Evolutionary conservation across 2,797 vertebrate species (phyloP).

Genomic region (Anguilla megastoma): DNA sequence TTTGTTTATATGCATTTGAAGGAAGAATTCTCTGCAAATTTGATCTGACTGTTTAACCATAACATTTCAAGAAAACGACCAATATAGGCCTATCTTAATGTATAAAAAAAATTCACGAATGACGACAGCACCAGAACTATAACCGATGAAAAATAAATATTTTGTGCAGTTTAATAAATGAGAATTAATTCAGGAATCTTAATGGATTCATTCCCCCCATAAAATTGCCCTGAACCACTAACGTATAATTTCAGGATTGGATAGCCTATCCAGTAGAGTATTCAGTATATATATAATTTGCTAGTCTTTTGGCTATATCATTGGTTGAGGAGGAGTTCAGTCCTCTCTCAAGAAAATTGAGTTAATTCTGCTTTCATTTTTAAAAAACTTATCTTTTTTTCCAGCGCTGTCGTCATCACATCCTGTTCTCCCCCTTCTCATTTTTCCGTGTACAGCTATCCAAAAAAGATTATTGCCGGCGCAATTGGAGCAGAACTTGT

Average conservation of each 20-base stretch:
- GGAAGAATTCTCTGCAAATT: neutral
- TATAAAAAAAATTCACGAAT: neutral
- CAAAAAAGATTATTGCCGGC: slow-evolving; percentile 55
- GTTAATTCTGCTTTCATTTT: neutral
- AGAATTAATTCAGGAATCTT: neutral
- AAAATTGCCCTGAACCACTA: neutral
- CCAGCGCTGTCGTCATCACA: slow-evolving; percentile 76
- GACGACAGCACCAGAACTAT: neutral
- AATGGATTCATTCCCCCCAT: neutral
- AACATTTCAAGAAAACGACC: neutral
- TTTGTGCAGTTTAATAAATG: neutral
- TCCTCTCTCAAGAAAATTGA: neutral
- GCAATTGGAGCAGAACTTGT: slow-evolving; percentile 49
- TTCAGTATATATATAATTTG: neutral
- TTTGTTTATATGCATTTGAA: neutral
- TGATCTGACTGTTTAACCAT: neutral
- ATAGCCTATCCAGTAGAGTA: neutral
- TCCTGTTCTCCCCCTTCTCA: slow-evolving; percentile 74
- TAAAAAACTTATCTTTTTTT: slow-evolving; percentile 52
- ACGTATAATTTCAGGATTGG: neutral
- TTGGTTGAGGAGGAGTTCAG: neutral
- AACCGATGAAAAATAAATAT: neutral
- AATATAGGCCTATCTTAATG: neutral
- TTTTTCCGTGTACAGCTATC: slow-evolving; percentile 51
- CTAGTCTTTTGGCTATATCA: neutral